Conservation (phyloP, 2,888 invertebrate genomes). For the Drepanosiphum platanoidis region DNA sequence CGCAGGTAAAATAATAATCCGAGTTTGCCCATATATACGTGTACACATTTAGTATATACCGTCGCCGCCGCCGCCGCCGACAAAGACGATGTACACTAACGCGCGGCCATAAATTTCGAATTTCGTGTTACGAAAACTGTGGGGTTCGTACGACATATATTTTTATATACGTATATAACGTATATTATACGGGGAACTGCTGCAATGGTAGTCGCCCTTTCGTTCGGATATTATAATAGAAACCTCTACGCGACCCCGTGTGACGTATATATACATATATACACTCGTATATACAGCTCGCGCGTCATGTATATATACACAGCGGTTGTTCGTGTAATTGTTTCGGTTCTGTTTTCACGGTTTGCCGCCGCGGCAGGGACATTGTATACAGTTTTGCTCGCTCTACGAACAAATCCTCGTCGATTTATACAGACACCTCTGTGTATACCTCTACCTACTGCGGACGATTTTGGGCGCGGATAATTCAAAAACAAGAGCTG, state of each 20-base stretch:
- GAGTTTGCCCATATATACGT: neutral
- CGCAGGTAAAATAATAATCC: neutral
- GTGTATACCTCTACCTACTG: no score
- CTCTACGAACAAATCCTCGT: no score
- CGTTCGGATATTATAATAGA: neutral
- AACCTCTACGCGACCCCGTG: neutral
- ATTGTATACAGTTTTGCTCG: no score
- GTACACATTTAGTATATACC: neutral
- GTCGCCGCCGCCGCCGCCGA: neutral
- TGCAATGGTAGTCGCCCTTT: neutral
- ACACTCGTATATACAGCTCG: no score
- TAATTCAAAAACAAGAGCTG: no score
- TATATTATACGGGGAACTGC: neutral
- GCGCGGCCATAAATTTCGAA: neutral
- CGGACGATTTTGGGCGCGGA: no score
- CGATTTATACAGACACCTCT: no score
- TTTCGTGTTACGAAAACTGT: neutral
- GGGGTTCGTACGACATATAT: neutral
- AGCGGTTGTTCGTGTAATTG: no score
- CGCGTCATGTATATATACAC: no score
- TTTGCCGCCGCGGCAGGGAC: no score
- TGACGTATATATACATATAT: neutral
- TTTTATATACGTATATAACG: neutral
- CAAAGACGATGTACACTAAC: neutral
- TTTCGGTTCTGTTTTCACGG: no score